Percentiles rank a stretch among this genome's conserved stretches.
Conservation (phyloP, 2,113 vertebrate species). For the Beaufortia kweichowensis region DNA sequence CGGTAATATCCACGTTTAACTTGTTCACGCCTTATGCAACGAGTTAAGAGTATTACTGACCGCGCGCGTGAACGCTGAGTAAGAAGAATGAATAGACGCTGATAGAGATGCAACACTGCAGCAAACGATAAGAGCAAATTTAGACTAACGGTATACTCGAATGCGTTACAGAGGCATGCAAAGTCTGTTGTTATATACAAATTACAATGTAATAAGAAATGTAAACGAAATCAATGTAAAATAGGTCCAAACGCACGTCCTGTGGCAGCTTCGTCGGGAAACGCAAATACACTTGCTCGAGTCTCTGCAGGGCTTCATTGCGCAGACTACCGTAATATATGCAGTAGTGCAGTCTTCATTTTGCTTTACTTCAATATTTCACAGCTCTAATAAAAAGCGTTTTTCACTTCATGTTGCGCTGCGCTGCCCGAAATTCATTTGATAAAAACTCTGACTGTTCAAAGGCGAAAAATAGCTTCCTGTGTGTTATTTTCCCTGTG, state of each 20-base stretch:
- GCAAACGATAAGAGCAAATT: neutral
- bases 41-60: constrained; percentile 24
- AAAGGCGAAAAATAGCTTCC: too few species aligned
- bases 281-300: constrained; percentile 55
- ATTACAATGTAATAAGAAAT: neutral
- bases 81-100: neutral
- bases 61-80: constrained; percentile 9
- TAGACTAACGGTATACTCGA: neutral
- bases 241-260: constrained; percentile 48
- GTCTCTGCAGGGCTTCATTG: constrained; percentile 58
- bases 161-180: neutral
- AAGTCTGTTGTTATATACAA: neutral
- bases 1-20: constrained; percentile 17
- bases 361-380: too few species aligned
- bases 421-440: too few species aligned
- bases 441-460: neutral
- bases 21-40: constrained; percentile 1
- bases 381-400: too few species aligned
- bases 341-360: neutral
- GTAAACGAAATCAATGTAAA: constrained; percentile 44
- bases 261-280: constrained; percentile 52
- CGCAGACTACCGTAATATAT: constrained; percentile 66
- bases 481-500: neutral
- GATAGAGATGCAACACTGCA: constrained; percentile 1
- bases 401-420: too few species aligned